Percentiles rank a stretch among this genome's conserved stretches.
Conservation (phyloP, 2,888 invertebrate species). For the Pocota personata region DNA sequence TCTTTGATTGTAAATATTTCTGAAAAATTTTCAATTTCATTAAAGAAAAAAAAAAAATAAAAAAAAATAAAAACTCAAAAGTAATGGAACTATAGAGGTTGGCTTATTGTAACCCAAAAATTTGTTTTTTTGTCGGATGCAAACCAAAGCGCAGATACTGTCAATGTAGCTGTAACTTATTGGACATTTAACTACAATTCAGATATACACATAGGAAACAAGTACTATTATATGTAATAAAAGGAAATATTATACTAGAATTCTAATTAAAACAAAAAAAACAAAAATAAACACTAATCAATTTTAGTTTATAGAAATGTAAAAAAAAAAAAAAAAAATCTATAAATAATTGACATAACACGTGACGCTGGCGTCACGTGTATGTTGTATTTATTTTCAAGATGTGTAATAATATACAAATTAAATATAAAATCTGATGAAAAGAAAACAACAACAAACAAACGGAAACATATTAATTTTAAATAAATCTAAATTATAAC, state of each 20-base stretch:
- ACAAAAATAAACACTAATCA: constrained; percentile 65
- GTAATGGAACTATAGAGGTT: constrained; percentile 65
- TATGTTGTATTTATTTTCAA: constrained; percentile 74
- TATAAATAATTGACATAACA: constrained; percentile 68
- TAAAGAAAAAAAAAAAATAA: constrained; percentile 5
- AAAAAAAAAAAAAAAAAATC: constrained; percentile 41
- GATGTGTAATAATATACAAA: constrained; percentile 72
- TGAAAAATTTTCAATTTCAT: constrained; percentile 47
- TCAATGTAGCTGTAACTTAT: constrained; percentile 69
- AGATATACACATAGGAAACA: constrained; percentile 69
- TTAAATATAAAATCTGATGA: constrained; percentile 68
- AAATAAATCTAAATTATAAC: constrained; percentile 74
- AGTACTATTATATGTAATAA: constrained; percentile 69
- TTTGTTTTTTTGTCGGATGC: constrained; percentile 61
- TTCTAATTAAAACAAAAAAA: constrained; percentile 60
- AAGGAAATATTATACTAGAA: constrained; percentile 67
- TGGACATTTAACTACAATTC: constrained; percentile 70
- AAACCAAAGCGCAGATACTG: constrained; percentile 66
- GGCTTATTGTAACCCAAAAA: constrained; percentile 74
- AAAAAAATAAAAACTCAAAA: constrained; percentile 63
- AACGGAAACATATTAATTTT: constrained; percentile 73
- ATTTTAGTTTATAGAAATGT: constrained; percentile 70
- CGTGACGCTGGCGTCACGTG: constrained; percentile 75
- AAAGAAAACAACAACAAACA: constrained; percentile 58
- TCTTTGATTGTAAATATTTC: constrained; percentile 66